phyloP scores from a whole-genome alignment of 2,797 vertebrate species.

The Avahi laniger region DNA sequence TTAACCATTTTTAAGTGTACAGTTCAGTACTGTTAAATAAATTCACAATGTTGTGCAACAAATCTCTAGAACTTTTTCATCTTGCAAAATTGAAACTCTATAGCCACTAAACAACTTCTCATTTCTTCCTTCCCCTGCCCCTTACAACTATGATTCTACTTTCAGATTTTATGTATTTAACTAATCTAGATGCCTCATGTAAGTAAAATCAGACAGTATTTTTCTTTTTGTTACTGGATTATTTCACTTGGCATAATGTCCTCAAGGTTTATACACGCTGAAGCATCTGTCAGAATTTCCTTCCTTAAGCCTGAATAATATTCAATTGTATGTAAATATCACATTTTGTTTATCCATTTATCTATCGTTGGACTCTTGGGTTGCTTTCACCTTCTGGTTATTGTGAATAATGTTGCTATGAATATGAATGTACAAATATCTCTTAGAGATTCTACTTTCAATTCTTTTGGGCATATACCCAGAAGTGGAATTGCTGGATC shows the following conservation, averaged over 20 bases:
- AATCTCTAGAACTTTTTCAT: background rate
- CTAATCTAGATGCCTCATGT: background rate
- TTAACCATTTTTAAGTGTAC: background rate
- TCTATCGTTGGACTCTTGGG: background rate
- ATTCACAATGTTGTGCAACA: background rate
- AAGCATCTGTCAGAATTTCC: background rate
- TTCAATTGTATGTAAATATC: background rate
- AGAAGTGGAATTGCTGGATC: background rate
- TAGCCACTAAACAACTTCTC: background rate
- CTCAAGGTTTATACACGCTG: background rate
- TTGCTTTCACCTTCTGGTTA: background rate
- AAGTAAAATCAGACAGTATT: background rate
- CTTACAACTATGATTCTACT: background rate
- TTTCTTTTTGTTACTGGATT: background rate
- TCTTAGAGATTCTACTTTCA: background rate
- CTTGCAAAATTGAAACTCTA: background rate
- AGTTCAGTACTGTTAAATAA: background rate
- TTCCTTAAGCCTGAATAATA: constrained; percentile 8
- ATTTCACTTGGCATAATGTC: background rate
- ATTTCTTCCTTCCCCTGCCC: background rate
- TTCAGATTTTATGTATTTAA: background rate
- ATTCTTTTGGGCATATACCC: background rate
- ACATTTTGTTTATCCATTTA: background rate
- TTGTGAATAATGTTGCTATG: background rate
- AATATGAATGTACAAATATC: background rate